Evolutionary conservation across 53 echinoderm and acorn worm species (phyloP).

Genomic region (Echinarachnius parma): DNA sequence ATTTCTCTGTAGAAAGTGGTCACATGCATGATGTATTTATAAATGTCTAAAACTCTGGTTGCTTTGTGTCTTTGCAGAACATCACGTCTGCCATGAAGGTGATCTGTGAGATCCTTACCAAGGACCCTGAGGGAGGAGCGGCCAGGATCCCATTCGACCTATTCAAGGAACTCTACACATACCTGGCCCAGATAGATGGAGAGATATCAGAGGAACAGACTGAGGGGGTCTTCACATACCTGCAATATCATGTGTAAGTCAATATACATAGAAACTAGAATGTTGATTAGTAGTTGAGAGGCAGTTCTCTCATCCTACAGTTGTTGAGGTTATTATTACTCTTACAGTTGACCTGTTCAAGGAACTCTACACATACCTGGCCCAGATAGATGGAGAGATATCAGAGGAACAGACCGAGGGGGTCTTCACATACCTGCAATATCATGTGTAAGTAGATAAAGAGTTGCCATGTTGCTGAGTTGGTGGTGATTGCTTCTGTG

Average conservation of each 20-base stretch:
- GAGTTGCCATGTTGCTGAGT: no score
- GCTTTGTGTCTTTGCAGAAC: constrained; percentile 74
- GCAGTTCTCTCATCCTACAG: no score
- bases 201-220: constrained; percentile 95
- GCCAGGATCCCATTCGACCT: constrained; percentile 76
- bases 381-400: constrained; percentile 94
- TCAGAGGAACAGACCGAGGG: constrained; percentile 86
- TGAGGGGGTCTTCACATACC: constrained; percentile 77
- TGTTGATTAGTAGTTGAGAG: no score
- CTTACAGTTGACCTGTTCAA: constrained; percentile 83
- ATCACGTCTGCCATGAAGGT: constrained; percentile 94
- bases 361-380: constrained; percentile 93
- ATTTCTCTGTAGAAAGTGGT: no score
- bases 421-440: constrained; percentile 86
- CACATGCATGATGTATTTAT: no score
- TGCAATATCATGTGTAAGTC: constrained; percentile 98
- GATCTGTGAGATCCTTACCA: constrained; percentile 90
- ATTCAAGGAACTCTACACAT: constrained; percentile 92
- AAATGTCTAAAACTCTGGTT: no score
- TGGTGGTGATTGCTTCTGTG: no score
- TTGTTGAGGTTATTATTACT: no score
- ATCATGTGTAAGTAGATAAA: constrained; percentile 99
- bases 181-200: constrained; percentile 92
- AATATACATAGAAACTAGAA: no score
- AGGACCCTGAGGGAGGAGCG: constrained; percentile 87